phyloP scores from a whole-genome alignment of 2,888 invertebrate species.

The Xylota sylvarum region DNA sequence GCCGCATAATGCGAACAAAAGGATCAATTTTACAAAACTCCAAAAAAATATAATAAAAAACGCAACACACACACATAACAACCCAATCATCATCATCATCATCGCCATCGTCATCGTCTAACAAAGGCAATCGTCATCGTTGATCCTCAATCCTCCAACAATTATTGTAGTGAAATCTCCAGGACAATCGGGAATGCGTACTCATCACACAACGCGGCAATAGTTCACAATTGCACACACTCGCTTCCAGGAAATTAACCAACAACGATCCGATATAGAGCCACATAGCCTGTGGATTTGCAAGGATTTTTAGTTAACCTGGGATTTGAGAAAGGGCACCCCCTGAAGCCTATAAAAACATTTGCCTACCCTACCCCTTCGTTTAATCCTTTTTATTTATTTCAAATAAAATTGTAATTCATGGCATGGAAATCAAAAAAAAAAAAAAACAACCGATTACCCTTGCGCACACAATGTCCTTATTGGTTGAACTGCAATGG shows the following conservation, averaged over 20 bases:
- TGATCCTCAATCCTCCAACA: constrained; percentile 64
- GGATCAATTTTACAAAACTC: constrained; percentile 66
- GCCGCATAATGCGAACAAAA: constrained; percentile 70
- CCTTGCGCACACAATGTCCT: constrained; percentile 48
- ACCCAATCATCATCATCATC: constrained; percentile 57
- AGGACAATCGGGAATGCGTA: constrained; percentile 66
- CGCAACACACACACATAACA: constrained; percentile 9
- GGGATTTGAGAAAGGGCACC: constrained; percentile 50
- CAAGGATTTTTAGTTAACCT: not conserved
- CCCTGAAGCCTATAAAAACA: constrained; percentile 72
- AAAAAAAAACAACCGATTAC: constrained; percentile 37
- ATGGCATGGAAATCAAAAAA: constrained; percentile 2
- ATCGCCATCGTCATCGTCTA: constrained; percentile 34
- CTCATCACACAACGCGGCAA: constrained; percentile 58
- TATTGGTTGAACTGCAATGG: constrained; percentile 52
- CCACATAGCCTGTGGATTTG: constrained; percentile 58
- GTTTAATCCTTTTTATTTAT: constrained; percentile 68
- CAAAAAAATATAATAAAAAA: constrained; percentile 37
- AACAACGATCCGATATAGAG: constrained; percentile 19
- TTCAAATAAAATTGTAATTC: constrained; percentile 73
- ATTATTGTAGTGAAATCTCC: constrained; percentile 66
- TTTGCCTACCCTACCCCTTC: constrained; percentile 36
- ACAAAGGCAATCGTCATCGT: constrained; percentile 64
- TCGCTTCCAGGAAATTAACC: constrained; percentile 75
- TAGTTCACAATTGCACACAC: constrained; percentile 57